Base-by-base conservation (phyloP, 2,113 vertebrate species). In the Sturnira hondurensis region DNA sequence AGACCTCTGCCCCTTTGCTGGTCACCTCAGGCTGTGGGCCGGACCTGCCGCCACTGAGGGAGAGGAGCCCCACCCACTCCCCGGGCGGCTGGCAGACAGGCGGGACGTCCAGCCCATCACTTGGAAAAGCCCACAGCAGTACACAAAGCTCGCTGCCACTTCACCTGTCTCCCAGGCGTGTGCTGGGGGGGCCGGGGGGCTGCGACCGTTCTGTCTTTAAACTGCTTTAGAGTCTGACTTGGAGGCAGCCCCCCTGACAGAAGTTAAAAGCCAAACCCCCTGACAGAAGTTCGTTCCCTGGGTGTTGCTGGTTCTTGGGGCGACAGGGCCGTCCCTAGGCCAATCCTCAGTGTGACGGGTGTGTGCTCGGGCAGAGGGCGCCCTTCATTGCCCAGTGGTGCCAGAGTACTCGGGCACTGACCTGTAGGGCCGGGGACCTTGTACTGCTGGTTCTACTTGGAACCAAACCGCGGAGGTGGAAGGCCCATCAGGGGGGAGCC, bases 361-460 rank as follows among this genome's bases (percentile, higher is more conserved):
- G 1, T 91, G 28, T 67, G 56, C 43, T 81, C 31, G 20, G 76
- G 70, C 17, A 22, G 17, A 81, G 65, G 70, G 56, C 31, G 2
- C 36, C 33, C 90, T 90, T 93, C 92, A 54, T 28, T 96, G 76
- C 77, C 77, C 85, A 22, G 67, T 77, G 70, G 87, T 36, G 50
- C 81, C 85, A 86, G 33, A 50, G 56, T 87, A 41, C 77, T 61
- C 33, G 47, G 41, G 26, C 47, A 56, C 28, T 77, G 65, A 86
- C 63, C 54, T 43, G 5, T 8, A 82, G 52, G 43, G 26, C 22
- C 54, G 15, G n/a, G 26, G 24, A 15, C 86, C 94, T 65, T 41
- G 16, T 54, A 5, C 45, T 70, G 92, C 16, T 0, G 0, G 4
- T 61, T 92, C 38, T 47, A 20, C 14, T 0, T 3, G 41, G 43